Percentiles rank a stretch among this genome's conserved stretches.
These are phyloP conservation scores for Sebastes aleutianus DNA, from an alignment of 2,797 vertebrate genomes.

Conservation along the genomic window DNA sequence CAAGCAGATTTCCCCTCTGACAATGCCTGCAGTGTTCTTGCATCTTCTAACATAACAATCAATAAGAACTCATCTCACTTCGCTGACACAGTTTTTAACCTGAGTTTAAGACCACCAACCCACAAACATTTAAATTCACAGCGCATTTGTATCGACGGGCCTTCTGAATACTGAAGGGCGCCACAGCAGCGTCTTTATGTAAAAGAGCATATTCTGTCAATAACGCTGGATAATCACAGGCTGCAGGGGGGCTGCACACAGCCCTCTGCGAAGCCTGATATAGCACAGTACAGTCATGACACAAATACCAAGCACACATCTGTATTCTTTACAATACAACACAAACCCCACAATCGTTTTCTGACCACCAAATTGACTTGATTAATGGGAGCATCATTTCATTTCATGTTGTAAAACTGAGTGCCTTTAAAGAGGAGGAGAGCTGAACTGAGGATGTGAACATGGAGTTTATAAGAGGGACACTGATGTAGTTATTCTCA, in stretches of 20 bases:
- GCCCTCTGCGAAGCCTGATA: slow-evolving; percentile 7
- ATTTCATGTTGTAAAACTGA: not conserved
- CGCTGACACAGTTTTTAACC: slow-evolving; percentile 38
- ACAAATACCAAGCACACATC: not conserved
- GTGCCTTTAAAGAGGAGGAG: not conserved
- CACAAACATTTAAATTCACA: slow-evolving; percentile 41
- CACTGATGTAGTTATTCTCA: slow-evolving; percentile 5
- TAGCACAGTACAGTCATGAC: not conserved
- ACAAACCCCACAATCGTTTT: not conserved
- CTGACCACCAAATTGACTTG: not conserved
- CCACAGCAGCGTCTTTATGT: slow-evolving; percentile 38
- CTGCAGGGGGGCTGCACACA: slow-evolving; percentile 20
- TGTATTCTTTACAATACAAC: not conserved
- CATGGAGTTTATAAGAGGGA: not conserved
- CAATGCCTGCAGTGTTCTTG: slow-evolving; percentile 1
- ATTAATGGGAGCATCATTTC: not conserved
- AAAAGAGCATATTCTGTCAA: slow-evolving; percentile 50
- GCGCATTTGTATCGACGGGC: slow-evolving; percentile 8
- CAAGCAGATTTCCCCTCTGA: not conserved
- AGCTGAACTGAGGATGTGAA: not conserved
- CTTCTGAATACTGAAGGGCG: slow-evolving; percentile 34
- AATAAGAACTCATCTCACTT: slow-evolving; percentile 36
- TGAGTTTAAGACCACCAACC: slow-evolving; percentile 17
- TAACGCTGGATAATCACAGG: slow-evolving; percentile 45
- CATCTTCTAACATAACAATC: slow-evolving; percentile 34